These are phyloP conservation scores for Lasioglossum malachurum DNA, from an alignment of 2,888 invertebrate species.

Conservation along the genomic window DNA sequence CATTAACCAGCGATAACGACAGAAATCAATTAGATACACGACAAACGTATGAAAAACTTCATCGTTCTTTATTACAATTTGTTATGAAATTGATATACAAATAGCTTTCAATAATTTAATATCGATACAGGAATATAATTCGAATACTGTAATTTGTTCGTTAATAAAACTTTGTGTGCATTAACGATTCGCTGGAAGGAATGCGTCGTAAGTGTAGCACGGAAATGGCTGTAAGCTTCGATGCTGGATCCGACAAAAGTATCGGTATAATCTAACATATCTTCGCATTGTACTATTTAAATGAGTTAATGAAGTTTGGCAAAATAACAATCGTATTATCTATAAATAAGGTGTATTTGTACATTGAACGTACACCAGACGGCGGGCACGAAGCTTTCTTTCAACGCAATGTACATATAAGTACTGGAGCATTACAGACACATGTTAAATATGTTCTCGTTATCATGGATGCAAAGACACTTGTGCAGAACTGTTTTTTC, in stretches of 20 bases:
- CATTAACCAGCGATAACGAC: background rate
- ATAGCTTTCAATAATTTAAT: conserved; percentile 5
- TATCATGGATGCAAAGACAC: conserved; percentile 44
- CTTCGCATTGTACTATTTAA: background rate
- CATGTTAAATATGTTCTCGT: conserved; percentile 29
- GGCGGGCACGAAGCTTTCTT: conserved; percentile 23
- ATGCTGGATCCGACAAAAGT: background rate
- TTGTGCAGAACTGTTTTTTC: conserved; percentile 37
- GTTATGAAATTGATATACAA: conserved; percentile 17
- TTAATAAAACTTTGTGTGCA: background rate
- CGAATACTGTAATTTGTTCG: background rate
- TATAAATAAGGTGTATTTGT: conserved; percentile 21
- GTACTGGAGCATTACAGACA: conserved; percentile 32
- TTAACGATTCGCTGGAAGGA: background rate
- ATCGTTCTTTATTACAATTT: conserved; percentile 2
- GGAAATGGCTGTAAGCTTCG: background rate
- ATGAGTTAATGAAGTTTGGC: conserved; percentile 25
- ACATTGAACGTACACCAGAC: conserved; percentile 44
- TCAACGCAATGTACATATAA: conserved; percentile 40
- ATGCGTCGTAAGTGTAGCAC: background rate
- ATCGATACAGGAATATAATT: background rate
- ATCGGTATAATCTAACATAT: background rate
- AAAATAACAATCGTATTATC: conserved; percentile 26
- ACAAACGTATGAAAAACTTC: background rate
- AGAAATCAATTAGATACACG: background rate